Percentiles rank a stretch among this genome's conserved stretches.
phyloP scores from a whole-genome alignment of 2,888 invertebrate species.

The Salticus scenicus region DNA sequence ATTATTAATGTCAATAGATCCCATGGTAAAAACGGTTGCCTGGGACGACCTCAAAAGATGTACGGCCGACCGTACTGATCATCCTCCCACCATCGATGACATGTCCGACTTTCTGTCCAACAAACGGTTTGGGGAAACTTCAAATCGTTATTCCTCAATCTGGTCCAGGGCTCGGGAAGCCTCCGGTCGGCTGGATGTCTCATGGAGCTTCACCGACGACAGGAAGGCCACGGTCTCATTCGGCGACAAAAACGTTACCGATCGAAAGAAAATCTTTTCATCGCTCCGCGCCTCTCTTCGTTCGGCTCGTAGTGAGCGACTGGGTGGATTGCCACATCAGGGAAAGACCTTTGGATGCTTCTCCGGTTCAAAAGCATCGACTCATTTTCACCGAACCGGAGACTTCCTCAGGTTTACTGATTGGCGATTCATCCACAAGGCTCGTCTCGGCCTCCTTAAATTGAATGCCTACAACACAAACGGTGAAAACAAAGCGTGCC shows the following conservation, averaged over 20 bases:
- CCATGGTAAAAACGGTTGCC: too few relatives aligned
- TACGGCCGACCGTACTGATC: neutral
- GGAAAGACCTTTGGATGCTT: neutral
- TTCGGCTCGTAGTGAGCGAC: neutral
- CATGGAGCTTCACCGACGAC: neutral
- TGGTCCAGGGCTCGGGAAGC: neutral
- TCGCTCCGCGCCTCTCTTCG: neutral
- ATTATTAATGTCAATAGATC: neutral
- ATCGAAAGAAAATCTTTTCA: neutral
- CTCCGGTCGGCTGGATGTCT: neutral
- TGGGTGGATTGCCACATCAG: neutral
- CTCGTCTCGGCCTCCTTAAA: neutral
- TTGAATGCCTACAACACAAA: neutral
- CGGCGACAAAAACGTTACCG: neutral
- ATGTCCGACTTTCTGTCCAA: neutral
- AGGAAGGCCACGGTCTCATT: neutral
- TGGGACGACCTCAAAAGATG: neutral
- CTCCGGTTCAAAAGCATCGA: neutral
- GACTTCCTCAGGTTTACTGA: neutral
- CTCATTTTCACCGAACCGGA: neutral
- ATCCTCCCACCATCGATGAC: neutral
- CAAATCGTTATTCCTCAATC: neutral
- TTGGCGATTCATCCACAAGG: constrained; percentile 3
- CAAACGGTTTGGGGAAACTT: neutral
- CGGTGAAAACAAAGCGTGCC: neutral